These are phyloP conservation scores for Himalopsyche phryganea DNA, from an alignment of 1,140 invertebrate species.

Conservation along the genomic window DNA sequence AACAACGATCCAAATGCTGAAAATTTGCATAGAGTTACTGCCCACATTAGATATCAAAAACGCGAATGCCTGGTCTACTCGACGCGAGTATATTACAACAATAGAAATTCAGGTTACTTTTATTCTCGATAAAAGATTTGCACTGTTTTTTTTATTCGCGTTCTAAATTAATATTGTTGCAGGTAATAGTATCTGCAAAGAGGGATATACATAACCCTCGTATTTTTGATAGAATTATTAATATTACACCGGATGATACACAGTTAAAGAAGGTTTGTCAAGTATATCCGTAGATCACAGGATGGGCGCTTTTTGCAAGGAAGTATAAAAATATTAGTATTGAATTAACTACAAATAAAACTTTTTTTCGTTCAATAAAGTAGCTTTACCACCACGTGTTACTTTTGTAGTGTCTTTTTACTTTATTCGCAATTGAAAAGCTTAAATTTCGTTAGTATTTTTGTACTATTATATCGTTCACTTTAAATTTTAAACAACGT, in stretches of 20 bases:
- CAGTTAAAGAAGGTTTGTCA: conserved; percentile 3
- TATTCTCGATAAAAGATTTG: not conserved
- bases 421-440: too few species aligned
- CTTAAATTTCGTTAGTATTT: too few species aligned
- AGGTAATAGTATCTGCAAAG: not conserved
- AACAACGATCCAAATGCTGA: conserved; percentile 12
- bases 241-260: conserved; percentile 19
- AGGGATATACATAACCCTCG: not conserved
- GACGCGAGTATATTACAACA: not conserved
- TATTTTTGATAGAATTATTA: not conserved
- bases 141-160: not conserved
- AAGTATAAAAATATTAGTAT: conserved; percentile 1
- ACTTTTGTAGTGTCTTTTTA: too few species aligned
- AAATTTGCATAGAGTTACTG: conserved; percentile 24
- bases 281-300: conserved; percentile 6
- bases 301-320: conserved; percentile 1
- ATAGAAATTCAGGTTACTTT: too few species aligned
- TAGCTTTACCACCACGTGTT: too few species aligned
- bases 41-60: conserved; percentile 5
- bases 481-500: too few species aligned
- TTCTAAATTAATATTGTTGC: too few species aligned
- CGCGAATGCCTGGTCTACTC: not conserved
- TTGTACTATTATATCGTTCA: too few species aligned
- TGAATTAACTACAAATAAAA: too few species aligned
- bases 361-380: too few species aligned